These are phyloP conservation scores for Drosophila mayri DNA, from an alignment of 1,140 invertebrate genomes.

Conservation along the genomic window DNA sequence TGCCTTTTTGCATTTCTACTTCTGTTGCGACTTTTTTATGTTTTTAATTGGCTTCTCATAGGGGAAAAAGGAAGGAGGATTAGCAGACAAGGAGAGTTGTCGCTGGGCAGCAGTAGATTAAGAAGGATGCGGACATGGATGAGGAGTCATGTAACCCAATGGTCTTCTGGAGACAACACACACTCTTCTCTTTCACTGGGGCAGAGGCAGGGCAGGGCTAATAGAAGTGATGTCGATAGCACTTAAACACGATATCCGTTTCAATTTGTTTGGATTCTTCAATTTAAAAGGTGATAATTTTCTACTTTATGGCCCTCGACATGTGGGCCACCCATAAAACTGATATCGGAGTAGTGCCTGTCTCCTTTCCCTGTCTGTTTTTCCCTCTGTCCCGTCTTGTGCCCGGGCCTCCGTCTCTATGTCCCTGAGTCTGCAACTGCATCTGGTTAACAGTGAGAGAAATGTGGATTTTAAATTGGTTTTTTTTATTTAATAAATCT, in stretches of 20 bases:
- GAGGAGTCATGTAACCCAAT: constrained; percentile 71
- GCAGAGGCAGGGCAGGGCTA: constrained; percentile 58
- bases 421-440: constrained; percentile 42
- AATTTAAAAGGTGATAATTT: constrained; percentile 85
- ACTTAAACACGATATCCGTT: constrained; percentile 85
- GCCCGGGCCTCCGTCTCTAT: not conserved
- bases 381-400: not conserved
- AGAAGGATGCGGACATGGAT: constrained; percentile 59
- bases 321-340: constrained; percentile 85
- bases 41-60: constrained; percentile 82
- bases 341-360: constrained; percentile 82
- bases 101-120: constrained; percentile 22
- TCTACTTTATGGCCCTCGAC: constrained; percentile 85
- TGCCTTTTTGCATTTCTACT: constrained; percentile 8
- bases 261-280: constrained; percentile 85
- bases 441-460: constrained; percentile 33
- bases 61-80: constrained; percentile 2
- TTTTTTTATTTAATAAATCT: not conserved
- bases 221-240: constrained; percentile 85
- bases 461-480: not conserved
- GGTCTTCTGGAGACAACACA: constrained; percentile 27
- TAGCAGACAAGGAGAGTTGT: constrained; percentile 1
- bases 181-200: not conserved
- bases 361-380: constrained; percentile 23
- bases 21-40: constrained; percentile 55